These are phyloP conservation scores for Ceratosolen solmsi DNA, from an alignment of 1,140 invertebrate species.

Conservation along the genomic window DNA sequence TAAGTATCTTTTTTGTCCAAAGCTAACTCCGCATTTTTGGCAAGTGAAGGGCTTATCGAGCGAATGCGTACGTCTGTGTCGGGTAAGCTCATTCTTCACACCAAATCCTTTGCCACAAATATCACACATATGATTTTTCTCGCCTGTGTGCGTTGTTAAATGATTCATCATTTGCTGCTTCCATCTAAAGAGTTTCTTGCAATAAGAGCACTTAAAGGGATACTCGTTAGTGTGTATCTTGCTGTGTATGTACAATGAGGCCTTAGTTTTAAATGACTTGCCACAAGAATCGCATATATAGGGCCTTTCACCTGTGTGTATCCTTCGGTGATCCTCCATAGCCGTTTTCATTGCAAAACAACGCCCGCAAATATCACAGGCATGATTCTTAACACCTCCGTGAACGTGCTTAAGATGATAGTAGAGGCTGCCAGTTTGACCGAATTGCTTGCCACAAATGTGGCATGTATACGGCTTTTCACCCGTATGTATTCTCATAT, in stretches of 20 bases:
- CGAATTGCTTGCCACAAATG: constrained; percentile 61
- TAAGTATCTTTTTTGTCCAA: constrained; percentile 75
- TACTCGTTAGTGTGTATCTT: constrained; percentile 73
- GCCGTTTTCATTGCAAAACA: constrained; percentile 74
- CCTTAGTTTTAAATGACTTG: constrained; percentile 74
- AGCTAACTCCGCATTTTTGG: constrained; percentile 74
- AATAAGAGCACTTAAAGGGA: constrained; percentile 70
- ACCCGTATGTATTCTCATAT: constrained; percentile 53
- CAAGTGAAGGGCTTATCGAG: constrained; percentile 74
- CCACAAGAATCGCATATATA: constrained; percentile 79
- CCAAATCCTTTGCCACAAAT: constrained; percentile 74
- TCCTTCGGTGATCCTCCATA: constrained; percentile 78
- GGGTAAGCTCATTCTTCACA: constrained; percentile 72
- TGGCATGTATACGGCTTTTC: constrained; percentile 57
- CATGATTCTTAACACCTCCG: constrained; percentile 66
- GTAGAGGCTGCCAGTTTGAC: constrained; percentile 59
- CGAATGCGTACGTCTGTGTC: constrained; percentile 73
- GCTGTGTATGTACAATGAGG: constrained; percentile 75
- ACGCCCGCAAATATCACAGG: constrained; percentile 67
- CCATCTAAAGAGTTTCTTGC: constrained; percentile 72
- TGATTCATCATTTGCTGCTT: constrained; percentile 72
- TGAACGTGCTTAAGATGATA: constrained; percentile 60
- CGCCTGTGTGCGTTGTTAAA: constrained; percentile 70
- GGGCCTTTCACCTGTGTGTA: constrained; percentile 78
- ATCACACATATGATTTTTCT: constrained; percentile 72